Percentiles rank a stretch among this genome's conserved stretches.
Conservation (phyloP, 2,888 invertebrate genomes). For the Coleophora deauratella region DNA sequence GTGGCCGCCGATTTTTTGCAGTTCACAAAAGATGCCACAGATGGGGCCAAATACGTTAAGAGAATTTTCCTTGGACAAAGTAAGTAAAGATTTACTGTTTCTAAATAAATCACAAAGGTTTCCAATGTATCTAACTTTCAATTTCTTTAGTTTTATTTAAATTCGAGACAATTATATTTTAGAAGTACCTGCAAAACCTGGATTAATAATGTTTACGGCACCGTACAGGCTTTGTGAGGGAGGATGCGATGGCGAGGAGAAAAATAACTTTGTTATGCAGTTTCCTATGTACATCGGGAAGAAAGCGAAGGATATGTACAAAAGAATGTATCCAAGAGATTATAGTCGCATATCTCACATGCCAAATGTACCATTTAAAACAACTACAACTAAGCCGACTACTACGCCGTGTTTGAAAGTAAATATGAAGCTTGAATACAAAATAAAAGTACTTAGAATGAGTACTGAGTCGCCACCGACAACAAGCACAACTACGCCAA, state of each 20-base stretch:
- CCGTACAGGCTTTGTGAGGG: slow-evolving; percentile 48
- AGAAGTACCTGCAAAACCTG: slow-evolving; percentile 31
- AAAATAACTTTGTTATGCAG: slow-evolving; percentile 28
- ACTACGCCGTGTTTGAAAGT: slow-evolving; percentile 19
- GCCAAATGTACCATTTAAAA: slow-evolving; percentile 31
- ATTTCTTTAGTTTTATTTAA: too few relatives aligned
- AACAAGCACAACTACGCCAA: too few relatives aligned
- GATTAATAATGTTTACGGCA: slow-evolving; percentile 46
- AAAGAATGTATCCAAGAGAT: slow-evolving; percentile 29
- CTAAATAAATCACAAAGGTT: background rate
- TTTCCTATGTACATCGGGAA: slow-evolving; percentile 48
- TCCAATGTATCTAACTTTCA: too few relatives aligned
- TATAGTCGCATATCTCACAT: slow-evolving; percentile 12
- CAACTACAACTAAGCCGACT: slow-evolving; percentile 18
- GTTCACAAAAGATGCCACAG: too few relatives aligned
- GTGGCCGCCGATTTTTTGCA: too few relatives aligned
- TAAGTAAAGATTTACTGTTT: too few relatives aligned
- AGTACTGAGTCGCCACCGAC: too few relatives aligned
- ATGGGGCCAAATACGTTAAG: too few relatives aligned
- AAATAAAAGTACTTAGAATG: background rate
- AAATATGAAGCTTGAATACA: background rate
- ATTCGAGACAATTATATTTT: slow-evolving; percentile 33
- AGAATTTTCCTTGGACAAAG: background rate
- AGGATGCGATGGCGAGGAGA: slow-evolving; percentile 23
- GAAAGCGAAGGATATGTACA: slow-evolving; percentile 25